A percentile compares a stretch with the other conserved stretches of the same genome.
These are phyloP conservation scores for Bombus picipes DNA, from an alignment of 1,140 invertebrate species.

Conservation along the genomic window DNA sequence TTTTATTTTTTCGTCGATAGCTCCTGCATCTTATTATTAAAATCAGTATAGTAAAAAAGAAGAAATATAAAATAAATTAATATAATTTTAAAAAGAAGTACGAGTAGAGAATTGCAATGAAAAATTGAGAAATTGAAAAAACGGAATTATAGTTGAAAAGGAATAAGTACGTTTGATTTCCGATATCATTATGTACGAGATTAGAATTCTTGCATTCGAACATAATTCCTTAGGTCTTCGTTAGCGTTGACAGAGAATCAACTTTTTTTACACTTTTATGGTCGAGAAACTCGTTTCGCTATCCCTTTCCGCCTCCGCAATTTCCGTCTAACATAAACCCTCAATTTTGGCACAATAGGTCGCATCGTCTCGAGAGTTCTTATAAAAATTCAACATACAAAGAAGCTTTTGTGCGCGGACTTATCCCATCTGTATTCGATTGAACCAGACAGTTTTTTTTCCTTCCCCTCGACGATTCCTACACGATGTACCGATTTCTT, in stretches of 20 bases:
- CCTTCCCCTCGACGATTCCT: constrained; percentile 34
- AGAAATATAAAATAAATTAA: background rate
- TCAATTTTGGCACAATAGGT: constrained; percentile 78
- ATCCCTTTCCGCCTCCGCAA: constrained; percentile 76
- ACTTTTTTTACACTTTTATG: constrained; percentile 74
- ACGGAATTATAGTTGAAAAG: background rate
- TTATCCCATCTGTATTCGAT: constrained; percentile 75
- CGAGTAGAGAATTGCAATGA: background rate
- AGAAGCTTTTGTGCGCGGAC: constrained; percentile 72
- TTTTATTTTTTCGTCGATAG: background rate
- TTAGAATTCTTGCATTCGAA: background rate
- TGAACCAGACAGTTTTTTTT: constrained; percentile 74
- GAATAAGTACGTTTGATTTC: background rate
- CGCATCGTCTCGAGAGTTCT: constrained; percentile 72
- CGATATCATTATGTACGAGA: background rate
- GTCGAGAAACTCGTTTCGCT: constrained; percentile 74
- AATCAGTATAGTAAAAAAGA: background rate
- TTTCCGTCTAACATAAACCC: constrained; percentile 68
- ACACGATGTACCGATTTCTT: constrained; percentile 62
- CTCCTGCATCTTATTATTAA: background rate
- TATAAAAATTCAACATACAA: constrained; percentile 79
- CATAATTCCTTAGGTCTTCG: background rate
- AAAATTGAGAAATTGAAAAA: background rate
- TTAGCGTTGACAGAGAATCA: constrained; percentile 61
- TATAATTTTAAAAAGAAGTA: background rate